Percentiles rank a stretch among this genome's conserved stretches.
Conservation (phyloP, 2,888 invertebrate genomes). For the Xanthia icteritia region DNA sequence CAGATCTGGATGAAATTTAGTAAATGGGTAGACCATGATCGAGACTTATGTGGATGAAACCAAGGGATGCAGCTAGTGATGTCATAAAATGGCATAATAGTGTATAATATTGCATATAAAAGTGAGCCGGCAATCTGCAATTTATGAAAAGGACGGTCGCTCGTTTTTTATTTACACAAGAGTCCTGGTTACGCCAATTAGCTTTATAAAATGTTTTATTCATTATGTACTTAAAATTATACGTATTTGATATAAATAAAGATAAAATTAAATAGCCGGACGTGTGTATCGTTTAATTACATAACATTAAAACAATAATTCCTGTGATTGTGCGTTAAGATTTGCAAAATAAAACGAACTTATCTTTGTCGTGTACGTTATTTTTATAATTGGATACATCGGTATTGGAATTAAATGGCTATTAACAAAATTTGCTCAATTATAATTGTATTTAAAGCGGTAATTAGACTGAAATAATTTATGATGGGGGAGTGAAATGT, state of each 20-base stretch:
- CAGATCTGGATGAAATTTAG: too few species aligned
- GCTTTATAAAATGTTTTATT: slow-evolving; percentile 54
- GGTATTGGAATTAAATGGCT: slow-evolving; percentile 13
- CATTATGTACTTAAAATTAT: slow-evolving; percentile 40
- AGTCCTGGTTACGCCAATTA: slow-evolving; percentile 51
- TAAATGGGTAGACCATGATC: too few species aligned
- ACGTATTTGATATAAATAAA: slow-evolving; percentile 49
- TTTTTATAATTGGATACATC: slow-evolving; percentile 17
- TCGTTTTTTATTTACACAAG: slow-evolving; percentile 29
- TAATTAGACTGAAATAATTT: slow-evolving; percentile 56
- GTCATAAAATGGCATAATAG: not conserved
- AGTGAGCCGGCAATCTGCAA: slow-evolving; percentile 1
- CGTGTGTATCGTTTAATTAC: slow-evolving; percentile 56
- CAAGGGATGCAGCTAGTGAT: too few species aligned
- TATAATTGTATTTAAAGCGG: slow-evolving; percentile 56
- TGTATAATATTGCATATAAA: slow-evolving; percentile 25
- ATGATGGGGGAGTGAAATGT: slow-evolving; percentile 50
- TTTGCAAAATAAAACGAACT: slow-evolving; percentile 23
- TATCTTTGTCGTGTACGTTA: slow-evolving; percentile 37
- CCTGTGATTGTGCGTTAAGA: slow-evolving; percentile 18
- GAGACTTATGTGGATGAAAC: too few species aligned
- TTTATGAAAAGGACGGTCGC: slow-evolving; percentile 9
- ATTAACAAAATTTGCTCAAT: slow-evolving; percentile 37
- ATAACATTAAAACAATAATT: slow-evolving; percentile 20
- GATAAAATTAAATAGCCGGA: slow-evolving; percentile 54